Evolutionary conservation across 2,113 vertebrate genomes (phyloP).

Genomic region (Pundamilia nyererei): DNA sequence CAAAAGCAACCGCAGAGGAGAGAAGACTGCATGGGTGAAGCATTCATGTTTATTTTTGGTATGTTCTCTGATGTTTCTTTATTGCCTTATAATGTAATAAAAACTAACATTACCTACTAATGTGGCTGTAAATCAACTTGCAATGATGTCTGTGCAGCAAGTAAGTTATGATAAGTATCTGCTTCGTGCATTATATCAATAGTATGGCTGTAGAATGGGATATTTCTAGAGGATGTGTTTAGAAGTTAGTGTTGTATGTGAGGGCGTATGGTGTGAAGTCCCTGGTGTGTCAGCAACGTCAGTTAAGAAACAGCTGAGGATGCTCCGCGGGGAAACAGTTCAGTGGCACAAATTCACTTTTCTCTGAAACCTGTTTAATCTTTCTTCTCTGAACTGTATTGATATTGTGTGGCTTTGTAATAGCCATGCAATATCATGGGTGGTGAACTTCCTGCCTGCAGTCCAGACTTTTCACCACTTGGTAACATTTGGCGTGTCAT

Average conservation of each 20-base stretch:
- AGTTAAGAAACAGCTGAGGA: conserved; percentile 28
- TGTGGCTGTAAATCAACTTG: not conserved
- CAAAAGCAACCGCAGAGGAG: not conserved
- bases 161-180: conserved; percentile 22
- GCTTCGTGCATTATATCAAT: not conserved
- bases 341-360: not conserved
- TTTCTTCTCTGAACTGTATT: not conserved
- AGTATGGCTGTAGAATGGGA: conserved; percentile 3
- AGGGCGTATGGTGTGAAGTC: conserved; percentile 29
- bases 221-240: conserved; percentile 30
- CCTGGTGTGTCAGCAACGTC: conserved; percentile 43
- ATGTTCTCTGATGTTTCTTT: not conserved
- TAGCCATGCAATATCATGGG: not conserved
- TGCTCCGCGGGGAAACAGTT: conserved; percentile 2
- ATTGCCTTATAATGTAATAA: conserved; percentile 25
- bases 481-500: not conserved
- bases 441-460: not conserved
- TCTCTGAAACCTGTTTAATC: not conserved
- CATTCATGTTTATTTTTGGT: not conserved
- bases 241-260: conserved; percentile 20
- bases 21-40: not conserved
- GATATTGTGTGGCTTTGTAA: not conserved
- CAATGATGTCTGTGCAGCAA: not conserved
- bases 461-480: not conserved
- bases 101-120: not conserved